Conservation (phyloP, 2,797 vertebrate species). For the Gallinago nigripennis region DNA sequence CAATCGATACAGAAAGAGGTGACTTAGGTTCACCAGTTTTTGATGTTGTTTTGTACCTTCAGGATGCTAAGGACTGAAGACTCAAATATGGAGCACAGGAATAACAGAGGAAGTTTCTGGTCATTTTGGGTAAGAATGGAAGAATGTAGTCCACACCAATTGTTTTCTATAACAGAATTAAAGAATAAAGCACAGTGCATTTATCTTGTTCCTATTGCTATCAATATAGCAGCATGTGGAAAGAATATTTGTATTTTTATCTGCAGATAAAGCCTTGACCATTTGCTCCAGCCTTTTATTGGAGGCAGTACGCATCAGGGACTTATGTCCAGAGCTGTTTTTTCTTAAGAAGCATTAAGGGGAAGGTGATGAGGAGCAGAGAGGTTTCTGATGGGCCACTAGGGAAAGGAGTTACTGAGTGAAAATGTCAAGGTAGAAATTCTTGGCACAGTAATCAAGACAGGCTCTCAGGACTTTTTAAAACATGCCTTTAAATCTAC, state of each 20-base stretch:
- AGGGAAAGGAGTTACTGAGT: conserved; percentile 47
- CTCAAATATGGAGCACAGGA: not conserved
- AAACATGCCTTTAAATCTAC: conserved; percentile 63
- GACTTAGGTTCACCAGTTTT: not conserved
- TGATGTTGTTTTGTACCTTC: not conserved
- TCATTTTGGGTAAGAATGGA: not conserved
- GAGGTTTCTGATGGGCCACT: conserved; percentile 43
- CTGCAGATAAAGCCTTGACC: conserved; percentile 4
- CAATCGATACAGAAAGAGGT: not conserved
- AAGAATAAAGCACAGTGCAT: not conserved
- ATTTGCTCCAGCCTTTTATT: not conserved
- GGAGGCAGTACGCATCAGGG: not conserved
- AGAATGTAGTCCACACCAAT: not conserved
- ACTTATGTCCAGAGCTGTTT: conserved; percentile 17
- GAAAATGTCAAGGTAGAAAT: conserved; percentile 60
- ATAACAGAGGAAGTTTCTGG: not conserved
- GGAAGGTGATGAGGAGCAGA: conserved; percentile 50
- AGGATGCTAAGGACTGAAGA: not conserved
- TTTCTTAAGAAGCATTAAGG: conserved; percentile 51
- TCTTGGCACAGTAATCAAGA: conserved; percentile 45
- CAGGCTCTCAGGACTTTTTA: conserved; percentile 40
- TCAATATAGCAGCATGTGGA: not conserved
- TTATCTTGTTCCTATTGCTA: not conserved
- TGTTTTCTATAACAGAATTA: not conserved
- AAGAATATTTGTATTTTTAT: conserved; percentile 16